phyloP scores from a whole-genome alignment of 2,113 vertebrate species.

The Scomber scombrus region DNA sequence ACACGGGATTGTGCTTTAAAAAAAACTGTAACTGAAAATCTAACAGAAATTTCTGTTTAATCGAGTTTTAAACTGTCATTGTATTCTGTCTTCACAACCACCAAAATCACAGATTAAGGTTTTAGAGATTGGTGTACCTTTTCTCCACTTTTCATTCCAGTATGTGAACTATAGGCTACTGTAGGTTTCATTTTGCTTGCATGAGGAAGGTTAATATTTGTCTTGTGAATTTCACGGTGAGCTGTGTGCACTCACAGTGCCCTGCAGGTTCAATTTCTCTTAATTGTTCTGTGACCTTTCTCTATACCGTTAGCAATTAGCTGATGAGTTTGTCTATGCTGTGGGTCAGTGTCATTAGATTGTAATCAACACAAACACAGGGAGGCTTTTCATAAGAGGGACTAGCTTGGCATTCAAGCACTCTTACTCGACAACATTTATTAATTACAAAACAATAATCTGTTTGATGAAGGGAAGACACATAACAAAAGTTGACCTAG shows the following conservation, averaged over 20 bases:
- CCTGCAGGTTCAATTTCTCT: slow-evolving; percentile 65
- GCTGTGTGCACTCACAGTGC: slow-evolving; percentile 31
- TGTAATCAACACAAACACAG: slow-evolving; percentile 79
- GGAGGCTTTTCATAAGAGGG: slow-evolving; percentile 62
- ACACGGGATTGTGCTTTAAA: slow-evolving; percentile 20
- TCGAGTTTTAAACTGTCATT: neutral
- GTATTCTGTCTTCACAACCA: no score
- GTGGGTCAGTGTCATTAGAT: slow-evolving; percentile 66
- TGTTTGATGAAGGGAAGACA: slow-evolving; percentile 63
- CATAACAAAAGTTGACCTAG: slow-evolving; percentile 38
- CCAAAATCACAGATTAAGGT: no score
- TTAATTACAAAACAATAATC: slow-evolving; percentile 73
- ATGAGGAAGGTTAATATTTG: slow-evolving; percentile 33
- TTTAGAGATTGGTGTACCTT: neutral
- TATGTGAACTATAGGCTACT: slow-evolving; percentile 15
- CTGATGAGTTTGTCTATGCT: slow-evolving; percentile 77
- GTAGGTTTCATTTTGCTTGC: slow-evolving; percentile 32
- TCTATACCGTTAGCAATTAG: slow-evolving; percentile 79
- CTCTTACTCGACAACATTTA: slow-evolving; percentile 58
- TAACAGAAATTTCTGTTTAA: neutral
- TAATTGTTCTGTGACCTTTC: slow-evolving; percentile 80
- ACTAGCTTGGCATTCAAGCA: slow-evolving; percentile 43
- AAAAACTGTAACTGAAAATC: slow-evolving; percentile 13
- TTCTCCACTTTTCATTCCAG: slow-evolving; percentile 23
- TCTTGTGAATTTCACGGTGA: slow-evolving; percentile 21